Percentiles rank a stretch among this genome's conserved stretches.
phyloP scores from a whole-genome alignment of 2,888 invertebrate genomes.

The Ellobium chinense region DNA sequence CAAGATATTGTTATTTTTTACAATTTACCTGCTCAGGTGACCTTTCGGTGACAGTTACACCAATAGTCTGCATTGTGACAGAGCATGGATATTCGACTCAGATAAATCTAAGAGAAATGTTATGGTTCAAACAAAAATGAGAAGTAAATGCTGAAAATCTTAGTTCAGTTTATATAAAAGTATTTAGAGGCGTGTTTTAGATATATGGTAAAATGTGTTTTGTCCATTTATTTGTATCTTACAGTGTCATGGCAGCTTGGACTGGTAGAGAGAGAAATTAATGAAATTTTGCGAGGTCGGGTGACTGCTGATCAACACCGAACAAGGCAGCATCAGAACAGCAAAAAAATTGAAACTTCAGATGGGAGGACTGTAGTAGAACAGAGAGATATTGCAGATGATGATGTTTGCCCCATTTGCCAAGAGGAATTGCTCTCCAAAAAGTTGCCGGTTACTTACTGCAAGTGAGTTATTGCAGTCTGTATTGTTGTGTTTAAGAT shows the following conservation, averaged over 20 bases:
- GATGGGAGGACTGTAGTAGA: slow-evolving; percentile 64
- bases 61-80: too few species aligned
- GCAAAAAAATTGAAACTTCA: slow-evolving; percentile 42
- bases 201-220: too few species aligned
- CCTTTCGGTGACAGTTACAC: too few species aligned
- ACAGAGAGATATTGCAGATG: slow-evolving; percentile 74
- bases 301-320: slow-evolving; percentile 56
- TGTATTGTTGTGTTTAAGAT: too few species aligned
- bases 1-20: too few species aligned
- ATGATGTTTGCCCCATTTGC: slow-evolving; percentile 79
- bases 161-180: background rate
- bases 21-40: too few species aligned
- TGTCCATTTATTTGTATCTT: background rate
- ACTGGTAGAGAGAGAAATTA: slow-evolving; percentile 78
- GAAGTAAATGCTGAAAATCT: background rate
- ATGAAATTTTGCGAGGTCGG: slow-evolving; percentile 72
- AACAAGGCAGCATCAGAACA: background rate
- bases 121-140: too few species aligned
- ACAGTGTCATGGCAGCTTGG: slow-evolving; percentile 79
- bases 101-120: too few species aligned
- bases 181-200: background rate
- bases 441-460: slow-evolving; percentile 77
- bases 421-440: slow-evolving; percentile 77
- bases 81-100: too few species aligned
- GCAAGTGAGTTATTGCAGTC: slow-evolving; percentile 76